These are phyloP conservation scores for Polymixis flavicincta DNA, from an alignment of 2,888 invertebrate species.

Conservation along the genomic window DNA sequence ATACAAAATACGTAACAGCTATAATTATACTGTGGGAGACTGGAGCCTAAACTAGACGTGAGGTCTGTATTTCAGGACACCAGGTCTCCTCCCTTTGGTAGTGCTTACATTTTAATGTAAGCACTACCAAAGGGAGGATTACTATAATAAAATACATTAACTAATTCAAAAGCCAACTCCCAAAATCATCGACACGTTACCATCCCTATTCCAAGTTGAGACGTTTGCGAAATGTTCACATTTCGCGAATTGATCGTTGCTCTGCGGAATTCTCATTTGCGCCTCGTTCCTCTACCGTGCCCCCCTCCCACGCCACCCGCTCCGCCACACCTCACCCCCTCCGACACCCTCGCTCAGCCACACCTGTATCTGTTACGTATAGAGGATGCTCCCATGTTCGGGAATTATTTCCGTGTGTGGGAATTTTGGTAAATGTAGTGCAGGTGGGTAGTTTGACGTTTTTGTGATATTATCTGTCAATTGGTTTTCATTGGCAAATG, in stretches of 20 bases:
- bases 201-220: conserved; percentile 84
- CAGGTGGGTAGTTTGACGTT: neutral
- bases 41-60: too few relatives aligned
- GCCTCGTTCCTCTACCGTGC: conserved; percentile 65
- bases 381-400: conserved; percentile 42
- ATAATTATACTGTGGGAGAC: too few relatives aligned
- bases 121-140: too few relatives aligned
- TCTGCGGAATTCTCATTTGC: conserved; percentile 89
- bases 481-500: neutral
- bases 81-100: too few relatives aligned
- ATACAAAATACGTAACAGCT: too few relatives aligned
- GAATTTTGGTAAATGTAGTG: conserved; percentile 6
- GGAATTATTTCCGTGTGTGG: conserved; percentile 4
- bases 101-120: too few relatives aligned
- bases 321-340: conserved; percentile 29
- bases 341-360: conserved; percentile 54
- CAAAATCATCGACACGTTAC: conserved; percentile 34
- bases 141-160: too few relatives aligned
- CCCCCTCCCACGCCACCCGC: conserved; percentile 15
- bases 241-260: conserved; percentile 89
- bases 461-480: neutral
- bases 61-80: too few relatives aligned
- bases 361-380: conserved; percentile 73
- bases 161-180: neutral
- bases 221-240: conserved; percentile 90